Evolutionary conservation across 1,140 invertebrate species (phyloP).

Genomic region (Lasaia peninsularis): DNA sequence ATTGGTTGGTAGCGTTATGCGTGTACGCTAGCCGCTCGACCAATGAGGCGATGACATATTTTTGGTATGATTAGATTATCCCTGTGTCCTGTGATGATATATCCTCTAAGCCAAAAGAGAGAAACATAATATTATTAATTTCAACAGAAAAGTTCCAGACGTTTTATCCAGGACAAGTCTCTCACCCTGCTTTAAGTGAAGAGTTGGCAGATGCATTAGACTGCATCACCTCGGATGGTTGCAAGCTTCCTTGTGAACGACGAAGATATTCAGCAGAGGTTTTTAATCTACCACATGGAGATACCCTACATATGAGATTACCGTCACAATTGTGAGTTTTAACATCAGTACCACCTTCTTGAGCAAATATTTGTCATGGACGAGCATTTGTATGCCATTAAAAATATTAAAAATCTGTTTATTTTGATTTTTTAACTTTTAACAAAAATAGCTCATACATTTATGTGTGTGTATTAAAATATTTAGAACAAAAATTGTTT

Average conservation of each 20-base stretch:
- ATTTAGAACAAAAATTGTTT: no score
- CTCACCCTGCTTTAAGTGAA: slow-evolving; percentile 25
- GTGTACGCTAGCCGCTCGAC: no score
- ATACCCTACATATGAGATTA: neutral
- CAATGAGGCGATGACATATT: no score
- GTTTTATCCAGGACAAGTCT: slow-evolving; percentile 26
- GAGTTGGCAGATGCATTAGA: slow-evolving; percentile 33
- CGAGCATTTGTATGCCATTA: no score
- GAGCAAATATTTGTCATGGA: no score
- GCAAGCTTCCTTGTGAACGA: slow-evolving; percentile 33
- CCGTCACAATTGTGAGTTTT: neutral
- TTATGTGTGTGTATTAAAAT: no score
- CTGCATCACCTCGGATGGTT: slow-evolving; percentile 26
- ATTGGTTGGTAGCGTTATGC: no score
- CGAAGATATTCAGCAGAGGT: neutral
- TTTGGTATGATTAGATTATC: no score
- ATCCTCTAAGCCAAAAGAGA: no score
- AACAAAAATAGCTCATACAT: no score
- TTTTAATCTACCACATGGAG: slow-evolving; percentile 2
- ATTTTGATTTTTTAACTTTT: no score
- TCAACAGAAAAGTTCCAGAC: slow-evolving; percentile 27
- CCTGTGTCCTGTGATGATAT: no score
- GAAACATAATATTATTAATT: neutral
- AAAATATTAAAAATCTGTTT: neutral
- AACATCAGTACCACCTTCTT: neutral